These are phyloP conservation scores for Nebria brevicollis DNA, from an alignment of 2,888 invertebrate genomes.

Conservation along the genomic window DNA sequence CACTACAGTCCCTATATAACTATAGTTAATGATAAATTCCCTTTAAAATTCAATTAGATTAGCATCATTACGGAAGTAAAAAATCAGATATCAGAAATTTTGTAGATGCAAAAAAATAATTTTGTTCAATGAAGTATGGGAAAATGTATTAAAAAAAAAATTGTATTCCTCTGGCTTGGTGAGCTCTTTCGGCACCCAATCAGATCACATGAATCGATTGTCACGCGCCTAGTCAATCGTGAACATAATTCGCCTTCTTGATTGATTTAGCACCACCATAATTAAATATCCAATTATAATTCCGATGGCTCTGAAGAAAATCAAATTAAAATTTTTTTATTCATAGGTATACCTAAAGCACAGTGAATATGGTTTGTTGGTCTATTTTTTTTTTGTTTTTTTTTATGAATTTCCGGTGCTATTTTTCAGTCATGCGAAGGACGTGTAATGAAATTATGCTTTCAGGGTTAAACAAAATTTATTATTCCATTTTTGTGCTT, in stretches of 20 bases:
- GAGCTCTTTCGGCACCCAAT: background rate
- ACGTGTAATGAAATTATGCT: background rate
- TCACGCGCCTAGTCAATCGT: slow-evolving; percentile 3
- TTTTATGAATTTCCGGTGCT: background rate
- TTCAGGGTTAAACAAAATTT: background rate
- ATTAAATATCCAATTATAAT: slow-evolving; percentile 20
- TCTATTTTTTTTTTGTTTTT: background rate
- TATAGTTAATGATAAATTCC: too few relatives aligned
- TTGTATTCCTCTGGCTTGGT: background rate
- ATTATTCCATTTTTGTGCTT: background rate
- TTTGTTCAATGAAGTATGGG: background rate
- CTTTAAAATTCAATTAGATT: too few relatives aligned
- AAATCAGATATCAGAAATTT: too few relatives aligned
- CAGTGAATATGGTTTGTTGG: background rate
- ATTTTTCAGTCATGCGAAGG: background rate
- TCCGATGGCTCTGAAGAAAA: slow-evolving; percentile 4
- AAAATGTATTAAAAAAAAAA: background rate
- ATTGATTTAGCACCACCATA: slow-evolving; percentile 16
- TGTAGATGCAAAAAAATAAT: too few relatives aligned
- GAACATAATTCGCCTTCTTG: slow-evolving; percentile 16
- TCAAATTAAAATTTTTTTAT: slow-evolving; percentile 10
- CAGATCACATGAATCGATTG: slow-evolving; percentile 17
- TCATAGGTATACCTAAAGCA: background rate
- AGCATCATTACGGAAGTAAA: too few relatives aligned
- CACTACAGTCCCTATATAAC: too few relatives aligned